These are phyloP conservation scores for Motacilla tschutschensis DNA, from an alignment of 2,113 vertebrate genomes.

Conservation along the genomic window DNA sequence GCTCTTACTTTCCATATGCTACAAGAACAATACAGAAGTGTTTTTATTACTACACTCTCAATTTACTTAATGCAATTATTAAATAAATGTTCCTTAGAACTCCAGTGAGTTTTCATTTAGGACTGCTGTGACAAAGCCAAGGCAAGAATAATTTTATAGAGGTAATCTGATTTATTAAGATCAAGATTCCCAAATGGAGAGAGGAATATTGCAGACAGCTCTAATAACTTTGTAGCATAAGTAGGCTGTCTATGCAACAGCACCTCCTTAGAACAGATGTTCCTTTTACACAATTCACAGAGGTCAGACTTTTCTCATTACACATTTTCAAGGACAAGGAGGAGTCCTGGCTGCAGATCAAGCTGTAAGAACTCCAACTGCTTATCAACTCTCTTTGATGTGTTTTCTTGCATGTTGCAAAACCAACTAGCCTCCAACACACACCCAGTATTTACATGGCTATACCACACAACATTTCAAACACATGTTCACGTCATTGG, in stretches of 20 bases:
- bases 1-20: not conserved
- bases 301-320: conserved; percentile 21
- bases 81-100: not conserved
- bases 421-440: not conserved
- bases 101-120: not conserved
- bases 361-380: not conserved
- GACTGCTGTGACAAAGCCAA: not conserved
- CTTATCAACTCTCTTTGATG: not conserved
- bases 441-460: not conserved
- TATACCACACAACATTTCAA: not conserved
- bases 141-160: not conserved
- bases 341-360: not conserved
- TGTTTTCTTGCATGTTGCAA: not conserved
- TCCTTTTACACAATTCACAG: not conserved
- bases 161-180: not conserved
- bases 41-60: not conserved
- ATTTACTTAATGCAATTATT: not conserved
- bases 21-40: not conserved
- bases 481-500: not conserved
- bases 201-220: not conserved
- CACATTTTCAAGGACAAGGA: not conserved
- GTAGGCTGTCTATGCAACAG: not conserved
- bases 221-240: not conserved
- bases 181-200: not conserved
- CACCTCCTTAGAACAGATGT: conserved; percentile 1